Evolutionary conservation across 2,113 vertebrate species (phyloP).

Genomic region (Theropithecus gelada): DNA sequence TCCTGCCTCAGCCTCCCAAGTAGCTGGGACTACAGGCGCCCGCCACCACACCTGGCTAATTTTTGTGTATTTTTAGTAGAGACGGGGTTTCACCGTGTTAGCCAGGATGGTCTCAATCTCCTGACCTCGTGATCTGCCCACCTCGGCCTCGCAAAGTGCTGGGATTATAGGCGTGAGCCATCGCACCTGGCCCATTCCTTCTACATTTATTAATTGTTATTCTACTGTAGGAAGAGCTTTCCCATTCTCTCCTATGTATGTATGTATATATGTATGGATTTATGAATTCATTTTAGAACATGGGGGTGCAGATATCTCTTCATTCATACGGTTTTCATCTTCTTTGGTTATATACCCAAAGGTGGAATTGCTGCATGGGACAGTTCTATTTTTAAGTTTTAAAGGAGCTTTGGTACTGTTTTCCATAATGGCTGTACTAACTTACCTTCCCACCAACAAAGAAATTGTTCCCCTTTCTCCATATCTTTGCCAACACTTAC

Average conservation of each 20-base stretch:
- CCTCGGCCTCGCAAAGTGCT: too few relatives aligned
- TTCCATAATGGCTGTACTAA: background rate
- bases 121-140: too few relatives aligned
- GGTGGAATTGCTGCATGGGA: background rate
- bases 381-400: background rate
- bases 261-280: too few relatives aligned
- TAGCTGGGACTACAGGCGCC: too few relatives aligned
- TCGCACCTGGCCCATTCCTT: too few relatives aligned
- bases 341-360: background rate
- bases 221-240: background rate
- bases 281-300: background rate
- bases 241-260: too few relatives aligned
- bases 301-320: background rate
- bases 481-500: background rate
- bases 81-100: too few relatives aligned
- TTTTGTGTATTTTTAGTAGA: too few relatives aligned
- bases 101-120: too few relatives aligned
- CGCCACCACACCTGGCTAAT: too few relatives aligned
- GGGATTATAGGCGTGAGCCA: too few relatives aligned
- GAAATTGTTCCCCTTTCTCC: background rate
- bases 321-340: background rate
- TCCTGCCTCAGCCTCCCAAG: too few relatives aligned
- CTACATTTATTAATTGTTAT: background rate
- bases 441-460: background rate
- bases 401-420: background rate